phyloP scores from a whole-genome alignment of 1,140 invertebrate species.

The Drosophila paulistorum region DNA sequence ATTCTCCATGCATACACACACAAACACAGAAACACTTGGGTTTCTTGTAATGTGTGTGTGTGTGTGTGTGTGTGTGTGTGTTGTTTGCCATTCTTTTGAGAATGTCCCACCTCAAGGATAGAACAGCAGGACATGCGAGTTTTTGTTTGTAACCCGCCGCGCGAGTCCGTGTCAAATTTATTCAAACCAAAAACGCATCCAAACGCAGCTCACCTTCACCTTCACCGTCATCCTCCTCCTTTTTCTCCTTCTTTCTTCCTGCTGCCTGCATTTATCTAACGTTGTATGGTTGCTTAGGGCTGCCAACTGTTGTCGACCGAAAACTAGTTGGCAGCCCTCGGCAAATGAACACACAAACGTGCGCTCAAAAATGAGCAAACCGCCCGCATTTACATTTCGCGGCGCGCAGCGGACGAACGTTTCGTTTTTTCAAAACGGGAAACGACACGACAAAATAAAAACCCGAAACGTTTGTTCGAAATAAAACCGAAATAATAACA shows the following conservation, averaged over 20 bases:
- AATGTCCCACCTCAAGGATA: constrained; percentile 13
- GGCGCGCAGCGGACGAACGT: constrained; percentile 53
- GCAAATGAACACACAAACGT: constrained; percentile 1
- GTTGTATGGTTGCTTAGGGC: not conserved
- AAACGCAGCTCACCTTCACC: not conserved
- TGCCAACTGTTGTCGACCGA: not conserved
- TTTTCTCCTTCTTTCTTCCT: no score
- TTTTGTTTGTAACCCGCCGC: not conserved
- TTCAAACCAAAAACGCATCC: constrained; percentile 9
- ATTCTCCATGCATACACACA: constrained; percentile 34
- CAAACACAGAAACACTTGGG: no score
- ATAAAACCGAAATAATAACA: constrained; percentile 15
- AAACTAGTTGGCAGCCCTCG: constrained; percentile 10
- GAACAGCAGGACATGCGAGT: constrained; percentile 30
- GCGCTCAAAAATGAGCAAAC: constrained; percentile 28
- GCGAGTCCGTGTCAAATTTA: constrained; percentile 31
- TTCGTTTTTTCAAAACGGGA: no score
- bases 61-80: not conserved
- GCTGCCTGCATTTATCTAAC: no score
- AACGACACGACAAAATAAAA: constrained; percentile 23
- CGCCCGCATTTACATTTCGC: constrained; percentile 61
- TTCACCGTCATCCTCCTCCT: no score
- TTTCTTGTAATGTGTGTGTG: not conserved
- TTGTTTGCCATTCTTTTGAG: constrained; percentile 9
- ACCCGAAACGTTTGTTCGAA: constrained; percentile 16